Conservation (phyloP, 1,140 invertebrate genomes). For the Pachyrhynchus sulphureomaculatus region DNA sequence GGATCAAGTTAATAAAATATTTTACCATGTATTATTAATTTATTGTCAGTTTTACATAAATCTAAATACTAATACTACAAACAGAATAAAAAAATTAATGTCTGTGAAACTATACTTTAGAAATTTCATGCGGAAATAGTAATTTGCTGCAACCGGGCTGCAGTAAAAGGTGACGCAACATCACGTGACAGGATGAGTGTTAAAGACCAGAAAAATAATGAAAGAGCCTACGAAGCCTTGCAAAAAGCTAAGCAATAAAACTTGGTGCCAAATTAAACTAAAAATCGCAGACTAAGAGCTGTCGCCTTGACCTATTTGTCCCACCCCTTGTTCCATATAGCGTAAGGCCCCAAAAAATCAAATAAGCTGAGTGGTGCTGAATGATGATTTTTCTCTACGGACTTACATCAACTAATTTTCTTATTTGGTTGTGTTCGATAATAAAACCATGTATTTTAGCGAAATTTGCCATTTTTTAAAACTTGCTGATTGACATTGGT, state of each 20-base stretch:
- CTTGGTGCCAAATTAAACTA: conserved; percentile 12
- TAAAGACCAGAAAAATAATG: not conserved
- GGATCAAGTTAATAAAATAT: no score
- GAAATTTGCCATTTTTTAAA: conserved; percentile 14
- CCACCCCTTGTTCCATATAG: not conserved
- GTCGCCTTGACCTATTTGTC: conserved; percentile 13
- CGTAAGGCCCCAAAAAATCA: not conserved
- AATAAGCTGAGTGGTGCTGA: not conserved
- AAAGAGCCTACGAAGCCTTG: conserved; percentile 19
- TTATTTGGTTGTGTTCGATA: conserved; percentile 17
- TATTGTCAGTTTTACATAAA: no score
- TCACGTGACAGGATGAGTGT: not conserved
- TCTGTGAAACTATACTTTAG: no score
- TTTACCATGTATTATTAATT: no score
- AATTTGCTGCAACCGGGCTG: no score
- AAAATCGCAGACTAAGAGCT: not conserved
- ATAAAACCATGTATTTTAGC: conserved; percentile 13
- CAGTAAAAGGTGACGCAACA: not conserved
- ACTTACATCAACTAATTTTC: conserved; percentile 26
- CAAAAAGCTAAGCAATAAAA: conserved; percentile 16
- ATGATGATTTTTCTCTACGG: conserved; percentile 1
- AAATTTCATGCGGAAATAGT: no score
- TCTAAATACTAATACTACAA: no score
- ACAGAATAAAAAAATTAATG: no score
- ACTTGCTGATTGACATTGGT: not conserved